A percentile compares a stretch with the other conserved stretches of the same genome.
phyloP scores from a whole-genome alignment of 2,797 vertebrate genomes.

The Amniataba percoides region DNA sequence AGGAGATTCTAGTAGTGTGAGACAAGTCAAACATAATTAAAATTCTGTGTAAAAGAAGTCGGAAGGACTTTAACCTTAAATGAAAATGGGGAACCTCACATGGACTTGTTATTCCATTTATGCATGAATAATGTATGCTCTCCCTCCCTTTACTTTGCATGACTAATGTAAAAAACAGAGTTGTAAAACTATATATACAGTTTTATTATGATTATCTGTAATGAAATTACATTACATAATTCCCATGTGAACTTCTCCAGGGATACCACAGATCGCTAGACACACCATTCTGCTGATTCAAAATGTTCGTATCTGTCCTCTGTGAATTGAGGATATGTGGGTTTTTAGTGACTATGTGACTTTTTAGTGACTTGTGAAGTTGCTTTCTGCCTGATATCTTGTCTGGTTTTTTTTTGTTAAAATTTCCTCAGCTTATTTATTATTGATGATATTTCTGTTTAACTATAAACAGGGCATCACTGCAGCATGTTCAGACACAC shows the following conservation, averaged over 20 bases:
- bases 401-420: not conserved
- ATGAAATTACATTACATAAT: not conserved
- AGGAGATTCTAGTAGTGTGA: not conserved
- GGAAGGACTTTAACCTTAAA: not conserved
- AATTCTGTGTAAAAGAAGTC: not conserved
- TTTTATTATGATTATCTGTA: not conserved
- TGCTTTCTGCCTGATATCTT: not conserved
- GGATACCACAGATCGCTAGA: not conserved
- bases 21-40: constrained; percentile 7
- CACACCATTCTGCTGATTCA: constrained; percentile 14
- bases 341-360: not conserved
- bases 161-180: not conserved
- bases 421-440: not conserved
- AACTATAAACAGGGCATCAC: not conserved
- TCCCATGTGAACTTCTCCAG: constrained; percentile 3
- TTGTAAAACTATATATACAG: not conserved
- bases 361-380: not conserved
- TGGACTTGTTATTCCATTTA: not conserved
- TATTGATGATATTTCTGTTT: not conserved
- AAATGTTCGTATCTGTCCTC: constrained; percentile 8
- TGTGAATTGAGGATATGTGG: not conserved
- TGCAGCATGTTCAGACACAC: not conserved
- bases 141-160: not conserved
- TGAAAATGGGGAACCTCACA: not conserved
- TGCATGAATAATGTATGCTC: constrained; percentile 24